Percentiles rank a stretch among this genome's conserved stretches.
phyloP scores from a whole-genome alignment of 2,113 vertebrate genomes.

The Corvus cornix region DNA sequence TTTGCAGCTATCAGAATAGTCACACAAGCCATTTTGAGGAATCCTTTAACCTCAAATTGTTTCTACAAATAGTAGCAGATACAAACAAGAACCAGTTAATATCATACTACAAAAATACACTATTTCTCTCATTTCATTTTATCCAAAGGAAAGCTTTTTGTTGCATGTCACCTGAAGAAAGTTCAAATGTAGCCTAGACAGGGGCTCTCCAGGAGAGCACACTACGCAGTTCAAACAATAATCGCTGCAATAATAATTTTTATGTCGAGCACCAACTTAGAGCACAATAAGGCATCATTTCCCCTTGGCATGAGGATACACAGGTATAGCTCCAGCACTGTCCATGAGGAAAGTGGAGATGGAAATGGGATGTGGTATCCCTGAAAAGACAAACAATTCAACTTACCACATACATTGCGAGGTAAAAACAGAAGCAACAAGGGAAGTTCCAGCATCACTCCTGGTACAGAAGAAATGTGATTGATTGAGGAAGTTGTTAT shows the following conservation, averaged over 20 bases:
- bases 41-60: neutral
- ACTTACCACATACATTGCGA: fast-evolving
- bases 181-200: neutral
- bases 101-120: neutral
- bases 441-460: neutral
- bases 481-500: neutral
- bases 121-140: neutral
- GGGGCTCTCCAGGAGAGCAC: neutral
- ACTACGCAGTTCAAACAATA: neutral
- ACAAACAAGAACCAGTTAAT: neutral
- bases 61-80: neutral
- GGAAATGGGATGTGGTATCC: neutral
- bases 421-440: neutral
- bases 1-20: neutral
- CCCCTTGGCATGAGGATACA: neutral
- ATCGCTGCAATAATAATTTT: neutral
- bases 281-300: neutral
- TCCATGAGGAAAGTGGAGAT: neutral
- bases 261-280: neutral
- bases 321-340: neutral
- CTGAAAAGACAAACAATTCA: neutral
- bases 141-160: neutral
- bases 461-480: neutral
- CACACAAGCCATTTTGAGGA: neutral
- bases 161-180: neutral